Evolutionary conservation across 2,888 invertebrate genomes (phyloP), one percentile per base, ranked within the genome.

Genomic region (Ischnus inquisitorius): DNA sequence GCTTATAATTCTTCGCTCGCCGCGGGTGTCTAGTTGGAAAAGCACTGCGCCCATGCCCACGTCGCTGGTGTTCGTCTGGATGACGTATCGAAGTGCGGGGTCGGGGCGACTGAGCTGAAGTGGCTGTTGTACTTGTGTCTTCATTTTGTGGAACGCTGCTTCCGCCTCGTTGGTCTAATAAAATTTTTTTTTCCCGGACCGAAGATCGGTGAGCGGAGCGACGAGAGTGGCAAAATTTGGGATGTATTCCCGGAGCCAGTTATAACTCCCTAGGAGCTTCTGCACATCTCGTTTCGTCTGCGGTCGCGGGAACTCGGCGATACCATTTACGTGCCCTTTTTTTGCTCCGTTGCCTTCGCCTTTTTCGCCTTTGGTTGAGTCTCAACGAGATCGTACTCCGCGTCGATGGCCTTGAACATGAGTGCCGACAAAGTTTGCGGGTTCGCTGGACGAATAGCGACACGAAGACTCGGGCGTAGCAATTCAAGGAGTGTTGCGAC

Each of bases 241-340:
- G 2, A 83, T 60, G 39, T 83, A 83, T 51, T 83, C 79, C 14
- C 75, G 41, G 5, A 83, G 39, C 83, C 79, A 86, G 19, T 83
- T 85, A 72, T 86, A 85, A 2, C 68, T 67, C 1, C 80, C 80
- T 3, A 81, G 34, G 28, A 75, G 75, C 12, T 51, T 39, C n/a
- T 81, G 80, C 1, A 81, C 46, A 10, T n/a, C 34, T 6, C 14
- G 16, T 10, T 34, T 68, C 12, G 69, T 39, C 14, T n/a, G n/a
- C 4, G 69, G 69, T 0, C 1, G 28, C 0, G 69, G 39, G 14
- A 69, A 19, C 5, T 69, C 51, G 4, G 54, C 34, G 3, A 69
- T 54, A 8, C 34, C 39, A n/a, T 34, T 8, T 1, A 34, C 5
- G 12, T 68, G 68, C n/a, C 0, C 48, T 1, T 43, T 14, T 8